Conservation (phyloP, 2,113 vertebrate species). For the Rhagologus leucostigma region DNA sequence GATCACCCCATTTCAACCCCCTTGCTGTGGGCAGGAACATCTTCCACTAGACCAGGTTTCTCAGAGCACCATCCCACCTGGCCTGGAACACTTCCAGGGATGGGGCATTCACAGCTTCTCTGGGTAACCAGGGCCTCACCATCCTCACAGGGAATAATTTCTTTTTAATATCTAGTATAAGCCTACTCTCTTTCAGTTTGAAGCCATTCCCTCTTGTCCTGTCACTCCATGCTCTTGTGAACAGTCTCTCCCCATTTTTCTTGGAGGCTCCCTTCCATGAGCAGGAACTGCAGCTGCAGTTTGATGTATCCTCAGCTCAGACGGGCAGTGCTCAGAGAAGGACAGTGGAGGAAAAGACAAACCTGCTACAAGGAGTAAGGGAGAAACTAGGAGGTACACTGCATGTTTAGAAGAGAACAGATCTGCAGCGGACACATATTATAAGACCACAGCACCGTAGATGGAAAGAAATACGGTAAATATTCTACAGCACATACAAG, state of each 20-base stretch:
- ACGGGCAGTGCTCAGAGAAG: neutral
- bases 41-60: neutral
- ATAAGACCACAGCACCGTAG: neutral
- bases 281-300: neutral
- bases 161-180: neutral
- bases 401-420: neutral
- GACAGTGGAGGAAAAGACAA: neutral
- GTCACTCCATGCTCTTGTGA: neutral
- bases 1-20: fast-evolving
- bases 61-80: neutral
- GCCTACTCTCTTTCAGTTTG: neutral
- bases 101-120: neutral
- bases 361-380: neutral
- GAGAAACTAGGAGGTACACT: neutral
- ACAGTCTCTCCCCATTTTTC: neutral
- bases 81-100: neutral
- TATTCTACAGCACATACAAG: neutral
- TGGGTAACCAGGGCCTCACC: neutral
- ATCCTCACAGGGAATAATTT: neutral
- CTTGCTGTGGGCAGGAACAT: neutral
- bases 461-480: neutral
- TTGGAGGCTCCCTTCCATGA: neutral
- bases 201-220: neutral
- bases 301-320: neutral
- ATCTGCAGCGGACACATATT: neutral